Base-by-base conservation (phyloP, 2,888 invertebrate species). In the Diadegma fenestrale region DNA sequence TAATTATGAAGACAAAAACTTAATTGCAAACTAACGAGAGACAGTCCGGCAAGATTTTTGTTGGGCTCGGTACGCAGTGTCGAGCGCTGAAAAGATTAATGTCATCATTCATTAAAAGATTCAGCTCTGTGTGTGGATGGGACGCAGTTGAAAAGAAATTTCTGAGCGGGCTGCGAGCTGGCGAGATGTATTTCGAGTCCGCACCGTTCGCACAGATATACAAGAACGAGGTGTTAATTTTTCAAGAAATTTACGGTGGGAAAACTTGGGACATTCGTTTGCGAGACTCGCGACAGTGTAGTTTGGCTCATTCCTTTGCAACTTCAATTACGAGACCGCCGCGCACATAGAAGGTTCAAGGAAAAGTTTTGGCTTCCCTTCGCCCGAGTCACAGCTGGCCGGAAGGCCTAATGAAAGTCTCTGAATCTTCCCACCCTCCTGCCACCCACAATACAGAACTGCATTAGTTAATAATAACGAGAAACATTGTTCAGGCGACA, bases 261-360 rank as follows among this genome's bases (percentile, higher is more conserved):
- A 45, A 58, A 22, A 63, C 61, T 30, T 48, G 19, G 14, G 33
- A 76, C 63, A 69, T 68, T 37, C 63, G 30, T 68, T 69, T 22
- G 41, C 66, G 48, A 69, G 61, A 69, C 48, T 71, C 45, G 33
- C 19, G 22, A 48, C 69, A 37, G 48, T 48, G 48, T 48, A 79
- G 73, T 80, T 80, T 58, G 33, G 58, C 30, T 76, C 64, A 45
- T 37, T 64, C 63, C 26, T 80, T 80, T 41, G 45, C 71, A 33
- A 81, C 68, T 81, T 78, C 69, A 77, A 85, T 81, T 78, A 78
- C 78, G 68, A 19, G 12, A 45, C 72, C 51, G 4, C 2, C 4
- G 2, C 10, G 26, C 63, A 48, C 26, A 51, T 78, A 73, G 14
- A 81, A 81, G 78, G 78, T 81, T 43, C 63, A n/a, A 33, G 17